A percentile compares a stretch with the other conserved stretches of the same genome.
phyloP scores from a whole-genome alignment of 2,113 vertebrate genomes.

The Gymnogyps californianus region DNA sequence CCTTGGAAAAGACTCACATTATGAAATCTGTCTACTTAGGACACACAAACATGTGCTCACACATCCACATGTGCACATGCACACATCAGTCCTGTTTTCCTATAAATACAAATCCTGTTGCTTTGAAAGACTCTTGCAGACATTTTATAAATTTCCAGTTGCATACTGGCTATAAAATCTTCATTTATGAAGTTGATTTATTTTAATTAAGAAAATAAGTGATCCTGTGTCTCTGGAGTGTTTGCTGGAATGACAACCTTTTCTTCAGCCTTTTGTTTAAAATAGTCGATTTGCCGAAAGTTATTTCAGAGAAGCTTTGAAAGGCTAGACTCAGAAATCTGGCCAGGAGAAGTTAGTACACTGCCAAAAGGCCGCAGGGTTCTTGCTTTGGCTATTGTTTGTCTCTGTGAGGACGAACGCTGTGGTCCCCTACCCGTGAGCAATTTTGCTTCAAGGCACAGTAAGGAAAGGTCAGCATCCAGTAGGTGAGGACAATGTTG shows the following conservation, averaged over 20 bases:
- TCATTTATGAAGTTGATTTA: not conserved
- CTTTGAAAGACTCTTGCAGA: not conserved
- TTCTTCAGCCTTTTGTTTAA: not conserved
- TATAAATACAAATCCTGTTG: not conserved
- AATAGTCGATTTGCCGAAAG: rapidly evolving
- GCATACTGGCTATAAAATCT: not conserved
- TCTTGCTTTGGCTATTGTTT: not conserved
- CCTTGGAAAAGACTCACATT: not conserved
- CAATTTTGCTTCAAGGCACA: not conserved
- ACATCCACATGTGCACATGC: rapidly evolving
- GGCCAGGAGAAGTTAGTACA: not conserved
- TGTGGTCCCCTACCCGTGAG: not conserved
- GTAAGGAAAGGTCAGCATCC: not conserved
- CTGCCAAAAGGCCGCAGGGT: not conserved
- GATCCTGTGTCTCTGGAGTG: not conserved
- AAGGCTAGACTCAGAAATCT: not conserved
- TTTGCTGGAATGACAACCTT: not conserved
- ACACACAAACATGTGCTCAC: not conserved
- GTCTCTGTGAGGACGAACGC: not conserved
- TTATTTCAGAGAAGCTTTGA: not conserved
- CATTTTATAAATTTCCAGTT: not conserved
- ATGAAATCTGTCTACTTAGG: not conserved
- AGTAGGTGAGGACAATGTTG: not conserved
- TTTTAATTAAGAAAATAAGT: not conserved
- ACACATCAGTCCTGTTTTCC: not conserved